Evolutionary conservation across 2,113 vertebrate genomes (phyloP).

Genomic region (Astatoreochromis straeleni): DNA sequence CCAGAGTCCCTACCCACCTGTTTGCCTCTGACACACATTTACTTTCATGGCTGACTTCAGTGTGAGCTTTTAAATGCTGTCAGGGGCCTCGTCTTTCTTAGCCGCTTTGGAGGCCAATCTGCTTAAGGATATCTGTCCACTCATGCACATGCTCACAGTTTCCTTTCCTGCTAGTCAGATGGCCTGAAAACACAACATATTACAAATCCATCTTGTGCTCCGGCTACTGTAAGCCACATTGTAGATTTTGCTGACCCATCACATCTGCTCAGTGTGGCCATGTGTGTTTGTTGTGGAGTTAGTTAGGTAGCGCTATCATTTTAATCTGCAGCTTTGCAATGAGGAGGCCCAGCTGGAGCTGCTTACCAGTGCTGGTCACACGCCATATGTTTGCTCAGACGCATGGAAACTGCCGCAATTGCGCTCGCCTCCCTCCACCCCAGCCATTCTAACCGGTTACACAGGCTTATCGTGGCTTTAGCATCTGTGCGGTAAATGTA

Average conservation of each 20-base stretch:
- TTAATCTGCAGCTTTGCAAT: conserved; percentile 31
- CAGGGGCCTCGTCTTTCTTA: conserved; percentile 1
- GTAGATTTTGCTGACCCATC: not conserved
- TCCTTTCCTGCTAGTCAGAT: not conserved
- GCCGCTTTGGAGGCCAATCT: conserved; percentile 37
- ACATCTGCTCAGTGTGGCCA: not conserved
- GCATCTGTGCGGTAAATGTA: conserved; percentile 60
- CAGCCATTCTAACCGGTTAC: conserved; percentile 36
- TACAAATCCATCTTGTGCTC: not conserved
- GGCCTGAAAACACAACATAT: not conserved
- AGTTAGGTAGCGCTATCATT: conserved; percentile 25
- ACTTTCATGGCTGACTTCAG: not conserved
- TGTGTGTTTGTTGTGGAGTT: not conserved
- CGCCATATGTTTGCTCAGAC: conserved; percentile 40
- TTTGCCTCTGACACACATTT: conserved; percentile 13
- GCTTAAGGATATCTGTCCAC: conserved; percentile 30
- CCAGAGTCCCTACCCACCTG: not conserved
- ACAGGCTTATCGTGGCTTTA: conserved; percentile 60
- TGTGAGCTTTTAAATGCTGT: not conserved
- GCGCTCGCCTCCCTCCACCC: conserved; percentile 8
- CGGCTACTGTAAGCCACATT: not conserved
- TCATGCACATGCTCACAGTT: not conserved
- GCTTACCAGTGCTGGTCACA: conserved; percentile 28
- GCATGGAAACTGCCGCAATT: not conserved
- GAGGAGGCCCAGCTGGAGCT: conserved; percentile 20